Evolutionary conservation across 2,797 vertebrate genomes (phyloP).

Genomic region (Betta splendens): DNA sequence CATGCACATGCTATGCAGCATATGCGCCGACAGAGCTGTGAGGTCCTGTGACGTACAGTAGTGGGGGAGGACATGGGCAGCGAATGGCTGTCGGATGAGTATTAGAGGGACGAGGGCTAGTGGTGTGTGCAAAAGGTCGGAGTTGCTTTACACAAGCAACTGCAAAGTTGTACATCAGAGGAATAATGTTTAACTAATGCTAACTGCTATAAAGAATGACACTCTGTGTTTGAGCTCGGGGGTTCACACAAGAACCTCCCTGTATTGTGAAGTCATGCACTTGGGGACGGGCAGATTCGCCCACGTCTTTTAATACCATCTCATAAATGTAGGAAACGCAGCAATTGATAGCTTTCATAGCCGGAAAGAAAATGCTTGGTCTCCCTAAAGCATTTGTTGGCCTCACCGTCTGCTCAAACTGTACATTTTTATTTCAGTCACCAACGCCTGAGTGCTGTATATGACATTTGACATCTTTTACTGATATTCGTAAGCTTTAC

Average conservation of each 20-base stretch:
- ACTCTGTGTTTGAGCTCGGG: background rate
- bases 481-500: constrained; percentile 15
- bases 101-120: constrained; percentile 3
- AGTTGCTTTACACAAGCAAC: constrained; percentile 25
- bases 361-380: background rate
- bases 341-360: constrained; percentile 8
- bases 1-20: constrained; percentile 42
- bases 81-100: constrained; percentile 5
- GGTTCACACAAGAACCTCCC: constrained; percentile 8
- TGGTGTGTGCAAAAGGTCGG: constrained; percentile 8
- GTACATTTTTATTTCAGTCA: no score
- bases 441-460: background rate
- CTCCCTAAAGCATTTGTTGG: background rate
- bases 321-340: constrained; percentile 15
- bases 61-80: constrained; percentile 30
- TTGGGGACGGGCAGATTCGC: constrained; percentile 4
- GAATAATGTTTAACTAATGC: constrained; percentile 1
- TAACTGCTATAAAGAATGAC: background rate
- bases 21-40: constrained; percentile 30
- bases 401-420: no score
- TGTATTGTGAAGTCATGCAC: no score
- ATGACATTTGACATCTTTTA: background rate
- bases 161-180: background rate
- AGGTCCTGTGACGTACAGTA: constrained; percentile 47
- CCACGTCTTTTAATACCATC: background rate